These are phyloP conservation scores for Dromaius novaehollandiae DNA, from an alignment of 2,113 vertebrate genomes.

Conservation along the genomic window DNA sequence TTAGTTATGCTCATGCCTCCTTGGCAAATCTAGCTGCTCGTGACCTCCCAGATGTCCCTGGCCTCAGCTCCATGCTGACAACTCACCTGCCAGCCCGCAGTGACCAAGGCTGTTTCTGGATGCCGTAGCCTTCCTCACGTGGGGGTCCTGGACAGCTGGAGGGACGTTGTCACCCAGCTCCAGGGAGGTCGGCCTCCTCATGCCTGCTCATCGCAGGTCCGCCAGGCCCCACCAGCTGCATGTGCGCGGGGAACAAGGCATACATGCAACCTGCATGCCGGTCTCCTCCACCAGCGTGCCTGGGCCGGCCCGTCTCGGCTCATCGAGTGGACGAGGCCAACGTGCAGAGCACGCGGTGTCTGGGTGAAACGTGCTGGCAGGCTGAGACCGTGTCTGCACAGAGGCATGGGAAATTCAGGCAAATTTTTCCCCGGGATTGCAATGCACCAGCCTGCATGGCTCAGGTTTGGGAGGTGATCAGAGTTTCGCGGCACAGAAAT, in stretches of 20 bases:
- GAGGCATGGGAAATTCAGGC: fast-evolving
- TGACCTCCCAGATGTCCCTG: too few species aligned
- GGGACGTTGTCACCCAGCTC: background rate
- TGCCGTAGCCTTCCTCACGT: too few species aligned
- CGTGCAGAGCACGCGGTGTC: too few species aligned
- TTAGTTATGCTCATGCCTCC: background rate
- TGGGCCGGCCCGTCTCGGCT: too few species aligned
- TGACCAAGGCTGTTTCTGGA: too few species aligned
- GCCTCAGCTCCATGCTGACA: background rate
- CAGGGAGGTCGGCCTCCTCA: background rate
- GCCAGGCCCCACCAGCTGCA: background rate
- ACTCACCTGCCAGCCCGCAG: background rate
- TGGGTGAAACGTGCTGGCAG: too few species aligned
- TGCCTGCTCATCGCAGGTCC: background rate
- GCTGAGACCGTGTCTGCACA: too few species aligned
- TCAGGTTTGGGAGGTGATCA: background rate
- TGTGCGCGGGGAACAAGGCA: too few species aligned
- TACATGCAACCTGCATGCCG: too few species aligned
- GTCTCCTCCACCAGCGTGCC: too few species aligned
- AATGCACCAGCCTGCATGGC: background rate
- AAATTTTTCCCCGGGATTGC: background rate
- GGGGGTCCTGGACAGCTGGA: background rate
- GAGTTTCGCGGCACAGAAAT: background rate
- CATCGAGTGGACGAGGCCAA: too few species aligned
- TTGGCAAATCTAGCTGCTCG: background rate